Conservation (phyloP, 2,888 invertebrate species). For the Hydraecia micacea region DNA sequence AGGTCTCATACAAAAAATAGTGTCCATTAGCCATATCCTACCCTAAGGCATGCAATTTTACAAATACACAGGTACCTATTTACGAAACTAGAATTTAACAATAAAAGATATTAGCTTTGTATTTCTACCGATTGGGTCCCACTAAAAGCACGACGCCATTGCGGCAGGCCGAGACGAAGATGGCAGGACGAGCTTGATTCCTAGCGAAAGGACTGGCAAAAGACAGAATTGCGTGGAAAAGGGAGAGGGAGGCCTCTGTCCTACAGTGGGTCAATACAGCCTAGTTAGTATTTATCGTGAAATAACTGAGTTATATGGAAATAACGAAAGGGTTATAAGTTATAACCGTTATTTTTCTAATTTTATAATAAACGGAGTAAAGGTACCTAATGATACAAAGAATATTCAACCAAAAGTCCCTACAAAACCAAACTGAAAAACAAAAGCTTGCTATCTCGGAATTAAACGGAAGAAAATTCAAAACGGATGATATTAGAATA, state of each 20-base stretch:
- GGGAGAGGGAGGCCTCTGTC: not conserved
- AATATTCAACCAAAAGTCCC: not conserved
- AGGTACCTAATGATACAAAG: not conserved
- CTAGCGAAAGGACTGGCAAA: not conserved
- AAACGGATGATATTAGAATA: constrained; percentile 50
- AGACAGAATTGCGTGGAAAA: not conserved
- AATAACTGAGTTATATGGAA: not conserved
- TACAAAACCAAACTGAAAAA: not conserved
- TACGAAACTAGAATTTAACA: no score
- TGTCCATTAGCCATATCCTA: no score
- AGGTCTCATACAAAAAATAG: no score
- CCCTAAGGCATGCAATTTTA: no score
- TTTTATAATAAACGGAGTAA: not conserved
- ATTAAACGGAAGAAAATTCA: constrained; percentile 42
- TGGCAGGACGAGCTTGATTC: not conserved
- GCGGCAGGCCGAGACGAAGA: not conserved
- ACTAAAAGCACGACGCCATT: not conserved
- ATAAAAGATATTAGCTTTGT: no score
- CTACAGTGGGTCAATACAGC: not conserved
- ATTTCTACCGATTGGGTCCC: not conserved
- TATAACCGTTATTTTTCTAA: not conserved
- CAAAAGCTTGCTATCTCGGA: constrained; percentile 10
- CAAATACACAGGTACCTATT: no score
- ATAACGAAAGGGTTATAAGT: not conserved
- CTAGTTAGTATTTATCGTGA: not conserved